Evolutionary conservation across 1,140 invertebrate genomes (phyloP).

Genomic region (Ostrea edulis): DNA sequence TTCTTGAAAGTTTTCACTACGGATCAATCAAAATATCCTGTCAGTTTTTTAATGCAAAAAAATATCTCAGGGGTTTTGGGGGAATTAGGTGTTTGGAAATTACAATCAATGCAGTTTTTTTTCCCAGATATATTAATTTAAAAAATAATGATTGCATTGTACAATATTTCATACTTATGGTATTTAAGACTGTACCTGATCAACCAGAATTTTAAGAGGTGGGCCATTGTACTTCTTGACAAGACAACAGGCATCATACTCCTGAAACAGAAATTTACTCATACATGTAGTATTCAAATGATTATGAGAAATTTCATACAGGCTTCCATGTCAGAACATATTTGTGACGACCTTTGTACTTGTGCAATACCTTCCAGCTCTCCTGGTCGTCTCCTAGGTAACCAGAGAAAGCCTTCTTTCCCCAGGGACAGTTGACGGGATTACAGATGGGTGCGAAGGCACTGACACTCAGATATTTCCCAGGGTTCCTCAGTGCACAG

Average conservation of each 20-base stretch:
- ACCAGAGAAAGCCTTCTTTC: conserved; percentile 88
- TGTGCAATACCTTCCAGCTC: conserved; percentile 83
- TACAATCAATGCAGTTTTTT: too few species aligned
- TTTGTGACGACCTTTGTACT: neutral
- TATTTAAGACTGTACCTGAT: conserved; percentile 88
- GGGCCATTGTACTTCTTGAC: conserved; percentile 92
- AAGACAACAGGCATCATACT: conserved; percentile 94
- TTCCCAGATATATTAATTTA: too few species aligned
- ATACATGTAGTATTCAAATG: too few species aligned
- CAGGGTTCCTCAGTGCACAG: conserved; percentile 94
- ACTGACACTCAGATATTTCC: conserved; percentile 92
- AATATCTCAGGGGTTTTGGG: too few species aligned
- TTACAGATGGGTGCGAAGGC: conserved; percentile 98
- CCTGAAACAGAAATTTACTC: conserved; percentile 63
- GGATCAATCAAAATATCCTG: too few species aligned
- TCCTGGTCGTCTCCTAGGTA: conserved; percentile 88
- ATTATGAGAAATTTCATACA: too few species aligned
- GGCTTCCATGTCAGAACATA: too few species aligned
- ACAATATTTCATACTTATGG: neutral
- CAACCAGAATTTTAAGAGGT: conserved; percentile 89
- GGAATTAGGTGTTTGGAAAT: too few species aligned
- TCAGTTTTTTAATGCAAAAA: too few species aligned
- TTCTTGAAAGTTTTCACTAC: too few species aligned
- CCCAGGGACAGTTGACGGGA: conserved; percentile 92
- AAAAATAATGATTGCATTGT: too few species aligned